Base-by-base conservation (phyloP, 2,113 vertebrate genomes). In the Heliornis fulica region DNA sequence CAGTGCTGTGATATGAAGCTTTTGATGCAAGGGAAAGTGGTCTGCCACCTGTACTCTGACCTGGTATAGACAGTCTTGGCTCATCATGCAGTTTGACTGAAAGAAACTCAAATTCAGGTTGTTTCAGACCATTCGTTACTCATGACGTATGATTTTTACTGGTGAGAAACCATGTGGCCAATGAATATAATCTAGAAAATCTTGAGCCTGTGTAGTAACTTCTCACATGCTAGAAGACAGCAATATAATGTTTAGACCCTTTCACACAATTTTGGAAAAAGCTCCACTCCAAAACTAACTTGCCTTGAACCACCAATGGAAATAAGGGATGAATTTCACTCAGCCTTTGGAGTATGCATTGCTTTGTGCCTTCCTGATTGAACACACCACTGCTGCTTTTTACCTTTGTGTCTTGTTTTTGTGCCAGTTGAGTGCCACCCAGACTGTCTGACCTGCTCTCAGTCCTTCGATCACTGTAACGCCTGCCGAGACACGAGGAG, bases 381-480 rank as follows among this genome's bases (percentile, higher is more conserved):
- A 54, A 76, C 83, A 1, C 32, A 0, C 46, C n/a, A 43, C 84
- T 89, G 70, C n/a, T 29, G 72, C 15, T 22, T 65, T 57, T 31
- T 63, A 53, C 32, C 78, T 57, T 76, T 53, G 20, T 84, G 15
- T 78, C 86, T 90, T 66, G 26, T 45, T 59, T 79, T 75, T 9
- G 43, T 79, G 87, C 36, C 82, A 98, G 99, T 95, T 51, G 96
- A 48, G 66, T 99, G 99, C 94, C 97, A 98, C 86, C 82, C 97
- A 2, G 98, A 98, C 93, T 99, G 99, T 54, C 76, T 98, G 97
- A 98, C 97, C 81, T 99, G 99, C 93, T 98, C 98, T 15, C 96
- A 57, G 53, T 97, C 96, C 48, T 95, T 97, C 10, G 98, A 98
- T 50, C 97, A 32, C 90, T 99, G 99, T 77, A 93, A 97, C 26